These are phyloP conservation scores for Pissodes strobi DNA, from an alignment of 1,140 invertebrate genomes.

Conservation along the genomic window DNA sequence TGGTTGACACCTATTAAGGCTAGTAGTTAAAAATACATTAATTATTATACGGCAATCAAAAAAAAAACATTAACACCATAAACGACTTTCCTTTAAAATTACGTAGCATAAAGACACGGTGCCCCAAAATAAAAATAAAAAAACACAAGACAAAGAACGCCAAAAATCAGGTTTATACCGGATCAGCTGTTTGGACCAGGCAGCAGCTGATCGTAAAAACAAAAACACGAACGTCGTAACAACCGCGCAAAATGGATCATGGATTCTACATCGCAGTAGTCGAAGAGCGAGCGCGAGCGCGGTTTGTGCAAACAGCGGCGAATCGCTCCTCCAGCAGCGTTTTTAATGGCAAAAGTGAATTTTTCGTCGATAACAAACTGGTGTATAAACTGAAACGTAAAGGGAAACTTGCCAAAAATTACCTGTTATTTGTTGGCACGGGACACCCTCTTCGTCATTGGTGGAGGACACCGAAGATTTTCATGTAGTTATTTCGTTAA, in stretches of 20 bases:
- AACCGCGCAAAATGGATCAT: slow-evolving; percentile 26
- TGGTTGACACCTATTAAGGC: too few relatives aligned
- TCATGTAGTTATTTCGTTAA: slow-evolving; percentile 5
- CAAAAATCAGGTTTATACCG: slow-evolving; percentile 43
- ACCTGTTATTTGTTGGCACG: not conserved
- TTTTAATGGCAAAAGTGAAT: slow-evolving; percentile 18
- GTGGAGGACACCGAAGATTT: not conserved
- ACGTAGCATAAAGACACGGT: too few relatives aligned
- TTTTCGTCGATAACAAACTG: not conserved
- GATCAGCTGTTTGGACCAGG: slow-evolving; percentile 45
- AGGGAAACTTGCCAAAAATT: not conserved
- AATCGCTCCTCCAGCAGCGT: not conserved
- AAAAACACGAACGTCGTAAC: slow-evolving; percentile 43
- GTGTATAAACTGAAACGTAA: too few relatives aligned
- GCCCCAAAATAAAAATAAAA: too few relatives aligned
- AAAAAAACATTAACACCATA: too few relatives aligned
- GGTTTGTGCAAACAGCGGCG: slow-evolving; percentile 3
- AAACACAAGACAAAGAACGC: too few relatives aligned
- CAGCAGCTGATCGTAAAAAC: slow-evolving; percentile 46
- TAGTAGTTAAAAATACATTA: too few relatives aligned
- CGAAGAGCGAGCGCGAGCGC: slow-evolving; percentile 19
- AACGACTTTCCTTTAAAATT: too few relatives aligned
- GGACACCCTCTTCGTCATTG: not conserved
- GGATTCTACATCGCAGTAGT: slow-evolving; percentile 16
- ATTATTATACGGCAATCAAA: too few relatives aligned